phyloP scores from a whole-genome alignment of 2,888 invertebrate genomes.

The Deroplatys truncata region DNA sequence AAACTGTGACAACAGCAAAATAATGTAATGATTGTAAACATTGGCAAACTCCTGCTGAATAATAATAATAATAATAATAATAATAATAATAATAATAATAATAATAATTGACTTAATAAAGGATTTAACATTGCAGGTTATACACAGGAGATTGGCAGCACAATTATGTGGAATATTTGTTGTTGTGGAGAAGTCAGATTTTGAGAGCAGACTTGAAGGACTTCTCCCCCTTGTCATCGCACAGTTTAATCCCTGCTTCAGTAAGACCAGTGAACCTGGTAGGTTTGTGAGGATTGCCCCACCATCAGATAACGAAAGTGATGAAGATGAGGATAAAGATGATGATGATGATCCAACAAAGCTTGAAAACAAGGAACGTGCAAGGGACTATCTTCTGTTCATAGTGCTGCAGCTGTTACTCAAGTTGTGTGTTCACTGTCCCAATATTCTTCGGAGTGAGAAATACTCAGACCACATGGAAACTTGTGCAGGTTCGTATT shows the following conservation, averaged over 20 bases:
- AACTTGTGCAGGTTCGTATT: slow-evolving; percentile 24
- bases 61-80: too few relatives aligned
- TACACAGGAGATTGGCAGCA: slow-evolving; percentile 70
- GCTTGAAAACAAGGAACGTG: slow-evolving; percentile 56
- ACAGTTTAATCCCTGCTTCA: slow-evolving; percentile 42
- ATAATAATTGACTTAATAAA: too few relatives aligned
- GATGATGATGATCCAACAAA: slow-evolving; percentile 27
- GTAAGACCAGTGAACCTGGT: slow-evolving; percentile 46
- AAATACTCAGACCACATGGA: slow-evolving; percentile 43
- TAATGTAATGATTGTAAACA: too few relatives aligned
- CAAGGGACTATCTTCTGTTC: slow-evolving; percentile 69
- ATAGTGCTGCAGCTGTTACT: slow-evolving; percentile 68
- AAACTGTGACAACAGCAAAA: too few relatives aligned
- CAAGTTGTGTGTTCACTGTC: slow-evolving; percentile 62
- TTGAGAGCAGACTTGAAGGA: slow-evolving; percentile 59
- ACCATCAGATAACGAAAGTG: slow-evolving; percentile 33
- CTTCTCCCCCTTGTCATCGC: slow-evolving; percentile 59
- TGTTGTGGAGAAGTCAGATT: slow-evolving; percentile 65
- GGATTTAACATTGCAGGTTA: slow-evolving; percentile 45
- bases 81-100: too few relatives aligned
- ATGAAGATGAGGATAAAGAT: neutral
- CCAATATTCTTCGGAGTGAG: slow-evolving; percentile 53
- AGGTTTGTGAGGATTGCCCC: slow-evolving; percentile 51
- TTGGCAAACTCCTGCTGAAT: too few relatives aligned
- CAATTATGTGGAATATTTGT: slow-evolving; percentile 79